Percentiles rank a stretch among this genome's conserved stretches.
These are phyloP conservation scores for Drosophila maculinotata DNA, from an alignment of 2,888 invertebrate species.

Conservation along the genomic window DNA sequence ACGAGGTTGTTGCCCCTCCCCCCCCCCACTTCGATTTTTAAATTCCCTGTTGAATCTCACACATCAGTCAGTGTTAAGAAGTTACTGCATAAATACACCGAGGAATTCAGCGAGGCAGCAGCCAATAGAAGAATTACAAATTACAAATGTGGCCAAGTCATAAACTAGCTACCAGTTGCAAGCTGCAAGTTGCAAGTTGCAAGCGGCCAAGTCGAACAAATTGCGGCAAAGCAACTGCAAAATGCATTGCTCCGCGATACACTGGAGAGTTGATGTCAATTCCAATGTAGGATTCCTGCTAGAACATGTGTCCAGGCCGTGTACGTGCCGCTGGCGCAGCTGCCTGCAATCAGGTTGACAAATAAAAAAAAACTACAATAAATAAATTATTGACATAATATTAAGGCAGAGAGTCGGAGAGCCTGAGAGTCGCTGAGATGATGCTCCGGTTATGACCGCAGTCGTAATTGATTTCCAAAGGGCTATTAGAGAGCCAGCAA, in stretches of 20 bases:
- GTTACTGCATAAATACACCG: conserved; percentile 19
- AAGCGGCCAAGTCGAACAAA: conserved; percentile 54
- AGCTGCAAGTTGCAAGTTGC: conserved; percentile 8
- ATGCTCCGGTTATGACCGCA: conserved; percentile 61
- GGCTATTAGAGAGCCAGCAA: conserved; percentile 55
- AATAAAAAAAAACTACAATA: conserved; percentile 70
- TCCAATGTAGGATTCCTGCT: conserved; percentile 81
- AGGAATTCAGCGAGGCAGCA: conserved; percentile 29
- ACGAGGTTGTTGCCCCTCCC: background rate
- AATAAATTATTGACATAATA: conserved; percentile 80
- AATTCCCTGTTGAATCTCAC: background rate
- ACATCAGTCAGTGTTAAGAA: conserved; percentile 20
- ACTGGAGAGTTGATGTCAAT: conserved; percentile 81
- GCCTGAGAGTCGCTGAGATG: conserved; percentile 17
- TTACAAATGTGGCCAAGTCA: conserved; percentile 47
- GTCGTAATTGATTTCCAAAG: conserved; percentile 76
- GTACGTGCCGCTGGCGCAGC: conserved; percentile 63
- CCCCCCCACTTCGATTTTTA: background rate
- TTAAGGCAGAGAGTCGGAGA: no score
- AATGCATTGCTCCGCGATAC: conserved; percentile 57
- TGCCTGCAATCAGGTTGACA: conserved; percentile 37
- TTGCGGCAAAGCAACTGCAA: conserved; percentile 61
- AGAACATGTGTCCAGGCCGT: conserved; percentile 81
- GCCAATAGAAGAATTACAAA: conserved; percentile 40
- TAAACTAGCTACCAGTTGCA: conserved; percentile 28